phyloP scores from a whole-genome alignment of 2,797 vertebrate species.

The Menidia menidia region DNA sequence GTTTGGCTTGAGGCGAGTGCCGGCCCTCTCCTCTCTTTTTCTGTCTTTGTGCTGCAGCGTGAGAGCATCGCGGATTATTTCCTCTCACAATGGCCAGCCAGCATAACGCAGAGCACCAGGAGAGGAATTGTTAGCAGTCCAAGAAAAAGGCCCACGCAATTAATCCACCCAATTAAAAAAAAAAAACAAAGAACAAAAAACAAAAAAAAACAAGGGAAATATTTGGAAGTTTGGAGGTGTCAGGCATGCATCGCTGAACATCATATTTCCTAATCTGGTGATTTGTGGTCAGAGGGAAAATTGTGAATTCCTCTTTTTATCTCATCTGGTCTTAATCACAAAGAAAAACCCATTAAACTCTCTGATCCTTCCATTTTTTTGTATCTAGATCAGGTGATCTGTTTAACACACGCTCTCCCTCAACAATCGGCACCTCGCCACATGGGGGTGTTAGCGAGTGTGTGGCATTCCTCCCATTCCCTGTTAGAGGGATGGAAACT shows the following conservation, averaged over 20 bases:
- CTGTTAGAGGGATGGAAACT: conserved; percentile 45
- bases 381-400: neutral
- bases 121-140: conserved; percentile 27
- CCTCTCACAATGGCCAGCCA: conserved; percentile 61
- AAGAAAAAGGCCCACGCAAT: conserved; percentile 43
- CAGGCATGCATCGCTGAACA: conserved; percentile 6
- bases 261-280: conserved; percentile 4
- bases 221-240: conserved; percentile 9
- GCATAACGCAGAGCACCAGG: conserved; percentile 29
- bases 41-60: conserved; percentile 71
- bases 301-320: neutral
- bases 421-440: conserved; percentile 64
- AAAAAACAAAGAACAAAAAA: neutral
- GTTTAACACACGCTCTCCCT: conserved; percentile 18
- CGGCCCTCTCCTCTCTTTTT: conserved; percentile 71
- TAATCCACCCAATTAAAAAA: conserved; percentile 45
- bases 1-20: conserved; percentile 80
- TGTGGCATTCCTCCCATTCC: conserved; percentile 45
- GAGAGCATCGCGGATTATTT: conserved; percentile 65
- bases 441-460: conserved; percentile 71
- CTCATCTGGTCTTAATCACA: conserved; percentile 13
- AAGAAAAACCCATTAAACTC: neutral
- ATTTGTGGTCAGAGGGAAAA: conserved; percentile 5
- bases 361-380: neutral
- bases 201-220: no score